Conservation (phyloP, 2,888 invertebrate genomes). For the Mimas tiliae region DNA sequence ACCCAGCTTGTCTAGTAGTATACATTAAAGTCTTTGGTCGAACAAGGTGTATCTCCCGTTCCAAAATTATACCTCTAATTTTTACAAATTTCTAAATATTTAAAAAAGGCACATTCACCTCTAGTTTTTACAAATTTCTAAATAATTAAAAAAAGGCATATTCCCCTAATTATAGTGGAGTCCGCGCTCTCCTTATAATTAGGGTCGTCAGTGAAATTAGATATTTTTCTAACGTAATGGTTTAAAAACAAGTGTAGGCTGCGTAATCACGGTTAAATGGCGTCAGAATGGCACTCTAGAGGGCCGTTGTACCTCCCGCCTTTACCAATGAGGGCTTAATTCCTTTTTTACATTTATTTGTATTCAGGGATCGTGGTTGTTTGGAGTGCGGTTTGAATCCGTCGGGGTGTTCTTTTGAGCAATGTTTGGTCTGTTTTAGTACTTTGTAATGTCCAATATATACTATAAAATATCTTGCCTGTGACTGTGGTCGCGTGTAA, state of each 20-base stretch:
- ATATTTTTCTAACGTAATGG: constrained; percentile 22
- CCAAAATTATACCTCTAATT: no score
- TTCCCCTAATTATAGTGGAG: constrained; percentile 6
- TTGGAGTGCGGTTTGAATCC: constrained; percentile 16
- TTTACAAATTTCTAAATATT: not conserved
- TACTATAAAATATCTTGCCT: no score
- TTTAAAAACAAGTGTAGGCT: constrained; percentile 17
- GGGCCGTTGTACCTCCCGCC: constrained; percentile 31
- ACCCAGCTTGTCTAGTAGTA: no score
- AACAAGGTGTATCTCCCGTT: no score
- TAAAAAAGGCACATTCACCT: not conserved
- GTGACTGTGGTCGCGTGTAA: no score
- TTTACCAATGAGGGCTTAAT: constrained; percentile 34
- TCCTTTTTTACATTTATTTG: constrained; percentile 27
- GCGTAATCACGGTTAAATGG: constrained; percentile 41
- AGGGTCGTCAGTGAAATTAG: constrained; percentile 8
- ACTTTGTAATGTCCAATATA: not conserved
- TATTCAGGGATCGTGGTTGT: constrained; percentile 10
- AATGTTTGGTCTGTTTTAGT: constrained; percentile 12
- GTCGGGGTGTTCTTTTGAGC: not conserved
- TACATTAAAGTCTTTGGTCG: no score
- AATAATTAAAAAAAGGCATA: constrained; percentile 4
- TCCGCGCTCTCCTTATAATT: constrained; percentile 2
- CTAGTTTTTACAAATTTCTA: not conserved
- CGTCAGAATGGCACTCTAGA: constrained; percentile 36